phyloP scores from a whole-genome alignment of 2,797 vertebrate genomes.

The Numenius phaeopus region DNA sequence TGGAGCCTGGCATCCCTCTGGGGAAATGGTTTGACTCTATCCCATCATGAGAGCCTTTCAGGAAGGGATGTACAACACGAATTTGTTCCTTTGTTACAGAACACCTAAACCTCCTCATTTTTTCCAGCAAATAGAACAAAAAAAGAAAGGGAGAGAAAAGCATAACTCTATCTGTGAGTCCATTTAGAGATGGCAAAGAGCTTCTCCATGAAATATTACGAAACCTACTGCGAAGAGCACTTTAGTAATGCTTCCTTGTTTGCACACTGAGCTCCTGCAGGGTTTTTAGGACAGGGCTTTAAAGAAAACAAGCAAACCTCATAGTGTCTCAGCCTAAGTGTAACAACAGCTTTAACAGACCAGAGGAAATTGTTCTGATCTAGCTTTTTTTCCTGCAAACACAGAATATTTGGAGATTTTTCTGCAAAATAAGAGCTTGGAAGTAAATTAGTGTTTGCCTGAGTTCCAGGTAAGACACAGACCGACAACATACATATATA shows the following conservation, averaged over 20 bases:
- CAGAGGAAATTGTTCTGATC: neutral
- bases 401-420: neutral
- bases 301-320: neutral
- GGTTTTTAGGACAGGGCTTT: neutral
- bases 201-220: neutral
- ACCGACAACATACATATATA: neutral
- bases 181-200: neutral
- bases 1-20: neutral
- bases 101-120: neutral
- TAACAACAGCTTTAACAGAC: neutral
- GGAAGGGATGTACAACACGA: neutral
- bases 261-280: neutral
- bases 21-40: neutral
- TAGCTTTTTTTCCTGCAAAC: neutral
- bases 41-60: neutral
- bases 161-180: neutral
- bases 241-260: neutral
- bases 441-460: neutral
- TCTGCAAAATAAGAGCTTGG: neutral
- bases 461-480: neutral
- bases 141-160: neutral
- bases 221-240: neutral
- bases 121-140: neutral
- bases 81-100: neutral
- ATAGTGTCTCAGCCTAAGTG: neutral